A percentile compares a stretch with the other conserved stretches of the same genome.
phyloP scores from a whole-genome alignment of 2,888 invertebrate species.

The Clistopyga incitator region DNA sequence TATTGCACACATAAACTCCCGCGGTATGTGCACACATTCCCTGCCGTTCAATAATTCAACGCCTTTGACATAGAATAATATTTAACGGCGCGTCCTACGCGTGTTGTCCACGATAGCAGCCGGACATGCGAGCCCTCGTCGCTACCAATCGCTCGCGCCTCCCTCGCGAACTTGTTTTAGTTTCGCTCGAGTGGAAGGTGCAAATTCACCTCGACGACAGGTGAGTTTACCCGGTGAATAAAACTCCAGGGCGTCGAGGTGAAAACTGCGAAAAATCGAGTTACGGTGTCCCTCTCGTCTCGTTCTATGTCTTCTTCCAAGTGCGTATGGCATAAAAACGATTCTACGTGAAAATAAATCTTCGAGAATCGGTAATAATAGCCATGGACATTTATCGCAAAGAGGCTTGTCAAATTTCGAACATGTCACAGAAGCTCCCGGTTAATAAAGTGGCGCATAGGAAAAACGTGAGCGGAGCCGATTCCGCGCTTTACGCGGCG shows the following conservation, averaged over 20 bases:
- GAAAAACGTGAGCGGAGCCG: constrained; percentile 71
- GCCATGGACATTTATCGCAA: constrained; percentile 34
- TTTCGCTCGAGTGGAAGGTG: no score
- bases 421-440: background rate
- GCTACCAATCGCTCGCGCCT: constrained; percentile 16
- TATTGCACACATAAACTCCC: no score
- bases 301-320: no score
- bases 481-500: constrained; percentile 77
- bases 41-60: constrained; percentile 76
- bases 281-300: background rate
- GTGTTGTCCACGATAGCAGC: constrained; percentile 20
- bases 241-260: no score
- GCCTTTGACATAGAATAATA: constrained; percentile 72
- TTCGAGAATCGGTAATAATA: no score
- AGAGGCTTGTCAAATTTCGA: background rate
- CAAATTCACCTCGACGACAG: no score
- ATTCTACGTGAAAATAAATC: no score
- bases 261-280: no score
- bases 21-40: constrained; percentile 46
- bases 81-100: constrained; percentile 66
- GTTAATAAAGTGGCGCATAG: constrained; percentile 7
- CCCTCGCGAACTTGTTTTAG: background rate
- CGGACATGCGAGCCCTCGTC: constrained; percentile 23
- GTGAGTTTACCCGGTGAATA: no score
- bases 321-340: no score